These are phyloP conservation scores for Syrrhaptes paradoxus DNA, from an alignment of 2,113 vertebrate species.

Conservation along the genomic window DNA sequence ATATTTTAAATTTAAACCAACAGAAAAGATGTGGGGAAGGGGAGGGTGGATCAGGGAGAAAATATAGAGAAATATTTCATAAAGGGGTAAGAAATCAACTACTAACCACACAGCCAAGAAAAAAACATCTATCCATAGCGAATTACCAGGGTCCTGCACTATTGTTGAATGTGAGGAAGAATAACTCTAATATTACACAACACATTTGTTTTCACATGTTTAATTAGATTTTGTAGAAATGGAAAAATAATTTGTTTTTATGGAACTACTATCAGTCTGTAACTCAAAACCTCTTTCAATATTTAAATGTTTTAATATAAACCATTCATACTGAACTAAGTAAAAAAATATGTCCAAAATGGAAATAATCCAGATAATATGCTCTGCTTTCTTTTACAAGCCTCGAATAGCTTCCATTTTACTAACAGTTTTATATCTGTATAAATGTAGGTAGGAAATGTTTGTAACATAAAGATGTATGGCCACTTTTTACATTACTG, in stretches of 20 bases:
- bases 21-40: background rate
- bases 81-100: background rate
- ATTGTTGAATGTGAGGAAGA: conserved; percentile 10
- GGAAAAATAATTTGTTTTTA: conserved; percentile 75
- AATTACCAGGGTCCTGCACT: background rate
- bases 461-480: conserved; percentile 49
- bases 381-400: conserved; percentile 63
- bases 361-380: conserved; percentile 73
- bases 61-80: background rate
- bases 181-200: conserved; percentile 46
- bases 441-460: conserved; percentile 60
- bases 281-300: conserved; percentile 71
- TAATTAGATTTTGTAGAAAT: conserved; percentile 73
- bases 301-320: conserved; percentile 78
- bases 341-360: conserved; percentile 73
- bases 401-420: conserved; percentile 63
- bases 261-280: conserved; percentile 76
- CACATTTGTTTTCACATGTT: conserved; percentile 71
- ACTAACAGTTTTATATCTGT: conserved; percentile 65
- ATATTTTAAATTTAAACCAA: background rate
- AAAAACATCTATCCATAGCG: background rate
- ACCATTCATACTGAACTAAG: conserved; percentile 71
- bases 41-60: background rate
- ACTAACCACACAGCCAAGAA: background rate
- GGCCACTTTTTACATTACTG: conserved; percentile 22